These are phyloP conservation scores for Epirrhoe alternata DNA, from an alignment of 2,888 invertebrate species.

Conservation along the genomic window DNA sequence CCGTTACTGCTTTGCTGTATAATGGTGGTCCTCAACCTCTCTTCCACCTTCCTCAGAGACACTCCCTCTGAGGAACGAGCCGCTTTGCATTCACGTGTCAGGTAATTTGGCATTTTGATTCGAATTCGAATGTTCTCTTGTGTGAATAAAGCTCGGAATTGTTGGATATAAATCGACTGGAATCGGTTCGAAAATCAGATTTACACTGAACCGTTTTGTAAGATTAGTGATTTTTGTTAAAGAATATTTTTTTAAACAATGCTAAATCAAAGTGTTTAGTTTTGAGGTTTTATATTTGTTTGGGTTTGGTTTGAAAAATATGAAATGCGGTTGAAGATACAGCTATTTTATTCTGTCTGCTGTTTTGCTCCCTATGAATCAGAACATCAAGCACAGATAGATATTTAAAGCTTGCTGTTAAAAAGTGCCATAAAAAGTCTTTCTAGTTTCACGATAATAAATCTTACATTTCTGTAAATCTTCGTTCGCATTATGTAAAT, in stretches of 20 bases:
- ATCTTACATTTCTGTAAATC: constrained; percentile 1
- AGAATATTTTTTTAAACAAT: background rate
- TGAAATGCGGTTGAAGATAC: constrained; percentile 3
- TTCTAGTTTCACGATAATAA: background rate
- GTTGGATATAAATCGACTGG: too few species aligned
- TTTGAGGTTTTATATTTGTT: background rate
- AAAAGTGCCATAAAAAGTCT: background rate
- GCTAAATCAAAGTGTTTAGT: background rate
- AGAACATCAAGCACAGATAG: background rate
- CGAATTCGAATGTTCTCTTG: background rate
- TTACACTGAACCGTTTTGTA: background rate
- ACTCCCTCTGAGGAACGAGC: constrained; percentile 87
- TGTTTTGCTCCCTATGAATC: too few species aligned
- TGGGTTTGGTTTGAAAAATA: background rate
- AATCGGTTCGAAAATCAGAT: too few species aligned
- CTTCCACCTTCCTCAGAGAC: constrained; percentile 88
- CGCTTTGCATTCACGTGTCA: constrained; percentile 77
- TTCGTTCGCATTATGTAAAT: constrained; percentile 33
- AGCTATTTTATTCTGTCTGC: background rate
- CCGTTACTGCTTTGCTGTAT: constrained; percentile 97
- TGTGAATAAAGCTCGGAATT: background rate
- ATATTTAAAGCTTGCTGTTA: background rate
- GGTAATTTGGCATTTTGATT: constrained; percentile 58
- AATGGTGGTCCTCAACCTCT: constrained; percentile 95
- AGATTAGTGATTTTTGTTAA: constrained; percentile 9